Evolutionary conservation across 2,888 invertebrate species (phyloP), one percentile per base, ranked within the genome.

Genomic region (Asteroscopus sphinx): DNA sequence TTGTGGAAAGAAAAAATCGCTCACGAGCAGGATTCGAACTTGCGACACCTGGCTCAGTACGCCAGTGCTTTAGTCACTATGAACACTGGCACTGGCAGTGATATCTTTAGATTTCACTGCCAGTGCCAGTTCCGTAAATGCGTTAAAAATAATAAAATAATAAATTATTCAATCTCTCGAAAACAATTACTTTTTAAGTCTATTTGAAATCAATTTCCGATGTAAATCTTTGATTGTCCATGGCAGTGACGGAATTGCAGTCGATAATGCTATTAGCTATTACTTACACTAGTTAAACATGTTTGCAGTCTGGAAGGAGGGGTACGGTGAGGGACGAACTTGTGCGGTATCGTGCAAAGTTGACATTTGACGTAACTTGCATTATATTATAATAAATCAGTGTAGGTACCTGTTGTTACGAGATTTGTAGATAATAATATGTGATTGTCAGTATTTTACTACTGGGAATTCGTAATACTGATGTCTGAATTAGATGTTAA

Each of bases 201-300:
- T 26, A 28, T 60, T 60, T 57, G 25, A 52, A 48, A 32, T 12
- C 41, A 30, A 46, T 68, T 73, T 62, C 68, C 70, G 70, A 64
- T 73, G 55, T 56, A 66, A 67, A 65, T 68, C 42, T 53, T 57
- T 59, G 51, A 73, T 60, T 64, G 65, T 56, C 67, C 73, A 68
- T 77, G 70, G 68, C 68, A 73, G 68, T 73, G 76, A 79, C 74
- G 80, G 75, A 73, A 80, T 68, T 75, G 76, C 68, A 69, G 77
- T 80, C 79, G 62, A 73, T 91, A 92, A 92, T 90, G 83, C 83
- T 88, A 92, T 92, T n/a, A n/a, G n/a, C n/a, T n/a, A n/a, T n/a
- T n/a, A n/a, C n/a, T n/a, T 91, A 89, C 72, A 61, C 73, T 59
- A 74, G 79, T 84, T 83, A 84, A 80, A 82, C 77, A 76, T 82